A percentile compares a stretch with the other conserved stretches of the same genome.
These are phyloP conservation scores for Lithosia quadra DNA, from an alignment of 2,888 invertebrate genomes.

Conservation along the genomic window DNA sequence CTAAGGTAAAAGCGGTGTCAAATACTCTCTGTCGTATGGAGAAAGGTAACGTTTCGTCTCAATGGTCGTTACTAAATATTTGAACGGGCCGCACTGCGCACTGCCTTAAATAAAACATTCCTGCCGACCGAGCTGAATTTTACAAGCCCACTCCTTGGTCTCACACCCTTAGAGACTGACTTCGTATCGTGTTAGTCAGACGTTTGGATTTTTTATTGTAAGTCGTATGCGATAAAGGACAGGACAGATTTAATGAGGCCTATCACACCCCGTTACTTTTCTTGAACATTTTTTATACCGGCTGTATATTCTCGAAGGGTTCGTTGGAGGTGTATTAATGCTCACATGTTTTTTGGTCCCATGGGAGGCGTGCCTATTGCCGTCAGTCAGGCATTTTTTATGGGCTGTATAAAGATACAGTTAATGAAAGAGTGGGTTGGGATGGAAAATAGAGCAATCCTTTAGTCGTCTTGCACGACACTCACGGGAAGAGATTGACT, in stretches of 20 bases:
- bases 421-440: too few species aligned
- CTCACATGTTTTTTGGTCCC: not conserved
- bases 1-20: constrained; percentile 48
- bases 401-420: not conserved
- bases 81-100: constrained; percentile 78
- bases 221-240: constrained; percentile 12
- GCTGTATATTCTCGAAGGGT: not conserved
- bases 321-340: not conserved
- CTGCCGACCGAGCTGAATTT: constrained; percentile 74
- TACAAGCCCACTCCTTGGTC: constrained; percentile 66
- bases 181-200: constrained; percentile 30
- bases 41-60: constrained; percentile 68
- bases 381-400: not conserved
- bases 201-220: constrained; percentile 43
- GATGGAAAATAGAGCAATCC: too few species aligned
- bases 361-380: not conserved
- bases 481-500: too few species aligned
- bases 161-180: constrained; percentile 59
- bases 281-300: not conserved
- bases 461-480: too few species aligned
- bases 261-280: constrained; percentile 14
- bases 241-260: constrained; percentile 32
- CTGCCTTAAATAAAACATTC: constrained; percentile 79
- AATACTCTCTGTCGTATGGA: constrained; percentile 48
- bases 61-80: constrained; percentile 78